These are phyloP conservation scores for Dendroctonus valens DNA, from an alignment of 1,140 invertebrate species.

Conservation along the genomic window DNA sequence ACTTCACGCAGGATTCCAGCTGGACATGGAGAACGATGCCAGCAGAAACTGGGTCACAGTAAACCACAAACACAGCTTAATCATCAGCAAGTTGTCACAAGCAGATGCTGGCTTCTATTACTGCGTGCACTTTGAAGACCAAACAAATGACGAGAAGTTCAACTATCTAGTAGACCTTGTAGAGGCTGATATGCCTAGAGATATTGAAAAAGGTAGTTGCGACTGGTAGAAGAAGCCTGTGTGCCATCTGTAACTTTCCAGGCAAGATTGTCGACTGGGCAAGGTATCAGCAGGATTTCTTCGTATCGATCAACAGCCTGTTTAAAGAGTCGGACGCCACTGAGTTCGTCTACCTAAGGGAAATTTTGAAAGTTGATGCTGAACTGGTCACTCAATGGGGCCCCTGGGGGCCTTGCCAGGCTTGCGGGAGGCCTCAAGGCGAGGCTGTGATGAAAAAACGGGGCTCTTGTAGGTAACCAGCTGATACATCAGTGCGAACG, in stretches of 20 bases:
- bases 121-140: slow-evolving; percentile 52
- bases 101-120: slow-evolving; percentile 55
- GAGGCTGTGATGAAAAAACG: slow-evolving; percentile 42
- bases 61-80: slow-evolving; percentile 51
- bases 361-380: slow-evolving; percentile 42
- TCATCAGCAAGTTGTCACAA: slow-evolving; percentile 48
- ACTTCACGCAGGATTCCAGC: slow-evolving; percentile 14
- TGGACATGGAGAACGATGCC: slow-evolving; percentile 54
- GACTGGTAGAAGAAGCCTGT: not conserved
- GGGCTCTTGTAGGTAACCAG: slow-evolving; percentile 41
- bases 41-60: slow-evolving; percentile 50
- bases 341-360: slow-evolving; percentile 42
- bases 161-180: slow-evolving; percentile 54
- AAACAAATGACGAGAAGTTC: slow-evolving; percentile 53
- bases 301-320: slow-evolving; percentile 48
- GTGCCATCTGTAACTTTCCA: not conserved
- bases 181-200: slow-evolving; percentile 4
- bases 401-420: slow-evolving; percentile 45
- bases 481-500: not conserved
- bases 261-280: slow-evolving; percentile 54
- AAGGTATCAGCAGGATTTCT: slow-evolving; percentile 52
- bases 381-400: slow-evolving; percentile 48
- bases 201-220: slow-evolving; percentile 17
- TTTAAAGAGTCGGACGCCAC: slow-evolving; percentile 41
- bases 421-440: slow-evolving; percentile 45